These are phyloP conservation scores for Cyanoderma ruficeps DNA, from an alignment of 2,113 vertebrate species.

Conservation along the genomic window DNA sequence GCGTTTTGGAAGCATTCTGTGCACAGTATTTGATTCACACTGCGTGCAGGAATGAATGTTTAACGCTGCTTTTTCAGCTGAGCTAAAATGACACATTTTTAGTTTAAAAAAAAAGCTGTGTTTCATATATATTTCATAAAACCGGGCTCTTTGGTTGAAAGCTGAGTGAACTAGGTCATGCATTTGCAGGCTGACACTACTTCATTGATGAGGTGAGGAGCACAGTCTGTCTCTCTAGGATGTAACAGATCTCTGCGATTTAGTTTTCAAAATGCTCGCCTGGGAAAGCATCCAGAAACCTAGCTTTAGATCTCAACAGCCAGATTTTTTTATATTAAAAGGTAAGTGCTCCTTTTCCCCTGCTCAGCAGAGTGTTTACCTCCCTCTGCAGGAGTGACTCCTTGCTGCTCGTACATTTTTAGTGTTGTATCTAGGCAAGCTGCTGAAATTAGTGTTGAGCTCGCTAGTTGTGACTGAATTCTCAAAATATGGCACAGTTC, in stretches of 20 bases:
- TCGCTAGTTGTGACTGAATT: not conserved
- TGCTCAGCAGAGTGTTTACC: not conserved
- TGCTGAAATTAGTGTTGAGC: not conserved
- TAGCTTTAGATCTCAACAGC: conserved; percentile 23
- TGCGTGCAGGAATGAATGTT: conserved; percentile 45
- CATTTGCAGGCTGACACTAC: conserved; percentile 35
- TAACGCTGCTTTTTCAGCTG: conserved; percentile 48
- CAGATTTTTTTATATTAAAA: not conserved
- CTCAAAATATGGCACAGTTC: not conserved
- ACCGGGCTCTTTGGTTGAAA: conserved; percentile 13
- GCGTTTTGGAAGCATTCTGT: not conserved
- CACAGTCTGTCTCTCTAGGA: not conserved
- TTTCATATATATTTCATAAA: conserved; percentile 54
- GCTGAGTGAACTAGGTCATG: conserved; percentile 31
- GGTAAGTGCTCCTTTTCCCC: not conserved
- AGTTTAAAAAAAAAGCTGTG: not conserved
- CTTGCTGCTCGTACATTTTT: not conserved
- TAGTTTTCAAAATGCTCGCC: conserved; percentile 17
- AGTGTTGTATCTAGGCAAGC: not conserved
- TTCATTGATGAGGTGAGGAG: conserved; percentile 50
- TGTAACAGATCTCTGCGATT: conserved; percentile 18
- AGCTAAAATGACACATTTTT: conserved; percentile 51
- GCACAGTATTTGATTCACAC: conserved; percentile 24
- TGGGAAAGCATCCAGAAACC: conserved; percentile 35
- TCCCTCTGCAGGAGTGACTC: not conserved